Evolutionary conservation across 2,888 invertebrate species (phyloP), one percentile per base, ranked within the genome.

Genomic region (Trissonchulus latispiculum): DNA sequence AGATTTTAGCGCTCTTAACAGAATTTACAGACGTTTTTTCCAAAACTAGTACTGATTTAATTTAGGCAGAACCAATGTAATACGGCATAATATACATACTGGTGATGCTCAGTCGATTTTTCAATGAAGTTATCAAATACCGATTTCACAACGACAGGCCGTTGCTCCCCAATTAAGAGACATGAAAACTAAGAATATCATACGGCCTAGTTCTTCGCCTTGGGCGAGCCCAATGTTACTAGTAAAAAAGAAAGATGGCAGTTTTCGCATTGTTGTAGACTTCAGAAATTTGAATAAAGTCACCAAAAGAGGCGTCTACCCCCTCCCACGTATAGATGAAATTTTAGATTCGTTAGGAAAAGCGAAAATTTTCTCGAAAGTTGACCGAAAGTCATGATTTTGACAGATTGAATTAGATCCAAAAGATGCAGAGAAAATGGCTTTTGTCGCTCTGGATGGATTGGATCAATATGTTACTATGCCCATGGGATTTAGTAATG

Each of bases 381-480:
- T 76, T 8, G 73, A 74, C 32, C 36, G 3, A 36, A 15, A 61
- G 3, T 70, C 72, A 8, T 66, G 72, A 8, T 74, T 71, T 61
- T 72, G 71, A 36, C 72, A 76, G 33, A 23, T 75, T 0, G 29
- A 36, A 32, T 36, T 77, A 1, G 35, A 31, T 18, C 72, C 72
- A 72, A 37, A 73, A 31, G 76, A 76, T 35, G 74, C 71, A 59
- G 23, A 48, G 8, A 74, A 77, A 29, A 75, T 75, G 29, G 75
- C 76, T n/a, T 76, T 77, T 61, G 61, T 62, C 1, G 71, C 77
- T 3, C 64, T 73, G n/a, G 18, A n/a, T 15, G 75, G 78, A 1
- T 75, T 76, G 29, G 78, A 67, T 35, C 71, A 78, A 37, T 77
- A 72, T 70, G 73, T 72, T 3, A n/a, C n/a, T n/a, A n/a, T n/a